phyloP scores from a whole-genome alignment of 2,797 vertebrate genomes.

The Pseudocheirus occidentalis region DNA sequence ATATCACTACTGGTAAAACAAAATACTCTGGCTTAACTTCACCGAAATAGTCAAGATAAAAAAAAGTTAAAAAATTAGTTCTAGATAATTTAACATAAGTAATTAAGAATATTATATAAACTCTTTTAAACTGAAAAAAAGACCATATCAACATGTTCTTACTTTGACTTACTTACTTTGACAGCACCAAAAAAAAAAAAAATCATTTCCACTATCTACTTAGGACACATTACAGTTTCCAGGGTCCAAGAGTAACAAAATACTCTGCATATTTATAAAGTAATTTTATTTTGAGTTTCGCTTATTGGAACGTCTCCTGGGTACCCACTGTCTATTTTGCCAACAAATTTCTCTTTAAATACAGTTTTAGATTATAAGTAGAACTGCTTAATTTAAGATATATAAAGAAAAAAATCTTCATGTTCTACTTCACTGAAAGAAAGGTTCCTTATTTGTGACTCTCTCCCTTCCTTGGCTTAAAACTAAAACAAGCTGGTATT shows the following conservation, averaged over 20 bases:
- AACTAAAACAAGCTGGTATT: slow-evolving; percentile 77
- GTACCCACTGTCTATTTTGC: slow-evolving; percentile 61
- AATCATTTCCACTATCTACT: slow-evolving; percentile 22
- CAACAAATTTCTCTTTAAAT: slow-evolving; percentile 70
- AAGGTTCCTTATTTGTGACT: slow-evolving; percentile 75
- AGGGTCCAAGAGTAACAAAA: slow-evolving; percentile 31
- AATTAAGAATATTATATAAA: slow-evolving; percentile 20
- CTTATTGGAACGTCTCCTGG: slow-evolving; percentile 73
- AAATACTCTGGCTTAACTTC: background rate
- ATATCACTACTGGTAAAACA: background rate
- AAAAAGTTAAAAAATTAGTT: slow-evolving; percentile 15
- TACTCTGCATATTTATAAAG: slow-evolving; percentile 43
- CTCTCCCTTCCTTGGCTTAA: slow-evolving; percentile 70
- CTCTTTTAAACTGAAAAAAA: slow-evolving; percentile 16
- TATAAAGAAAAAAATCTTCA: slow-evolving; percentile 63
- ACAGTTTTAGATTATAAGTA: slow-evolving; percentile 76
- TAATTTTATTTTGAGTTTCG: slow-evolving; percentile 78
- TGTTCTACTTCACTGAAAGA: slow-evolving; percentile 75
- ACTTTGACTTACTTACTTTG: slow-evolving; percentile 53
- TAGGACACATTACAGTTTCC: slow-evolving; percentile 54
- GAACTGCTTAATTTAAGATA: slow-evolving; percentile 69
- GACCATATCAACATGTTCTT: background rate
- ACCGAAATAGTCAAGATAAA: slow-evolving; percentile 37
- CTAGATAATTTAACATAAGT: slow-evolving; percentile 36
- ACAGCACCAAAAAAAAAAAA: background rate